Percentiles rank a stretch among this genome's conserved stretches.
phyloP scores from a whole-genome alignment of 2,797 vertebrate species.

The Simalia tracyae region DNA sequence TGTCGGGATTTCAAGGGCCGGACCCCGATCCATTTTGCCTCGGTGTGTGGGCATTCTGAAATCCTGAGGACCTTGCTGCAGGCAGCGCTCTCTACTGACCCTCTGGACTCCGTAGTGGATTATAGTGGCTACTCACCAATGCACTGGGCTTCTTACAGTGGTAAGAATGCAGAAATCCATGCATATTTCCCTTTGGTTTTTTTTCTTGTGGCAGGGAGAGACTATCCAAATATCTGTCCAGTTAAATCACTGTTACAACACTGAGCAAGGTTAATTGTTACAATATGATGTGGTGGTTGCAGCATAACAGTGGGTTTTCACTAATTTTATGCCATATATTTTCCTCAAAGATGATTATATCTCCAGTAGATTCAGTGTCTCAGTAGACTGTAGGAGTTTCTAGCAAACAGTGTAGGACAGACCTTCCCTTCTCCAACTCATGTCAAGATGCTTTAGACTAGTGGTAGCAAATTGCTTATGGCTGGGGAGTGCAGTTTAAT shows the following conservation, averaged over 20 bases:
- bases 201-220: accelerated
- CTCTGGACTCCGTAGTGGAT: conserved; percentile 89
- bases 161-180: conserved; percentile 66
- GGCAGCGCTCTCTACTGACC: conserved; percentile 85
- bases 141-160: conserved; percentile 98
- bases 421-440: not conserved
- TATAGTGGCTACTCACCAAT: conserved; percentile 93
- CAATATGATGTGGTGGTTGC: not conserved
- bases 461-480: not conserved
- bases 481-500: not conserved
- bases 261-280: not conserved
- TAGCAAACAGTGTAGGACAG: not conserved
- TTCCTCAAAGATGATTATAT: not conserved
- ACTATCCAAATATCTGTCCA: not conserved
- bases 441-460: not conserved
- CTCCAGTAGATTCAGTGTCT: not conserved
- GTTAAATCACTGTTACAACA: not conserved
- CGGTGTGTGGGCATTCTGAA: conserved; percentile 87
- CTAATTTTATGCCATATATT: not conserved
- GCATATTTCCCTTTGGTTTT: not conserved
- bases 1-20: conserved; percentile 91
- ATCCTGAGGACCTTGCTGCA: conserved; percentile 86
- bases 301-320: not conserved
- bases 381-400: not conserved
- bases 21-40: conserved; percentile 92